Base-by-base conservation (phyloP, 2,113 vertebrate genomes). In the Lepus europaeus region DNA sequence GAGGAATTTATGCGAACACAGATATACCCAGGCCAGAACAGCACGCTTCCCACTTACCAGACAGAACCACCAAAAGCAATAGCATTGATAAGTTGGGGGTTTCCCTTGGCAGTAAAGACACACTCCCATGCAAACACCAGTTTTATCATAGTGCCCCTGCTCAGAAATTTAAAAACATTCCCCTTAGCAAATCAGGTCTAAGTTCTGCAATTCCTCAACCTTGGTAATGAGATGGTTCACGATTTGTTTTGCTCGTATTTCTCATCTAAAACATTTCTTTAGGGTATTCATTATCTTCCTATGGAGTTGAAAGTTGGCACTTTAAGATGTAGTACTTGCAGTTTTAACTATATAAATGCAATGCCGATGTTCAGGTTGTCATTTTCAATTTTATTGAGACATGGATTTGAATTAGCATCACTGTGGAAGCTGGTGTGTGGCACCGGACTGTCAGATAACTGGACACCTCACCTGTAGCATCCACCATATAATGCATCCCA, bases 111-210 rank as follows among this genome's bases (percentile, higher is more conserved):
- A 83, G 31, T 22, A 36, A 79, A 97, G 91, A 84, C 51, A 85
- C 9, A 79, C 10, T 87, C 66, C 73, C n/a, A 64, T 39, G n/a
- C 13, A 90, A 91, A 85, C 29, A 76, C 39, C 45, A 63, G 77
- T 87, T 93, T 82, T 93, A 73, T 77, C 45, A 92, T 51, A 74
- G 17, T 36, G 20, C 5, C 14, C 16, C 59, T 20, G 17, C 31
- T 79, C 51, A 96, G 14, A 83, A 72, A 92, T 56, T 94, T 74
- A 56, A 94, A 94, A 90, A 69, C 56, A 16, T 64, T 90, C 61
- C 29, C 23, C 76, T 80, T 93, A 68, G n/a, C 51, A 68, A 23
- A 72, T 90, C 72, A 94, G 56, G 11, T 51, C 36, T 76, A 81
- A 89, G 6, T 80, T 89, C 59, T 84, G 12, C 14, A 93, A 51